A percentile compares a stretch with the other conserved stretches of the same genome.
Conservation (phyloP, 2,113 vertebrate species). For the Abramis brama region DNA sequence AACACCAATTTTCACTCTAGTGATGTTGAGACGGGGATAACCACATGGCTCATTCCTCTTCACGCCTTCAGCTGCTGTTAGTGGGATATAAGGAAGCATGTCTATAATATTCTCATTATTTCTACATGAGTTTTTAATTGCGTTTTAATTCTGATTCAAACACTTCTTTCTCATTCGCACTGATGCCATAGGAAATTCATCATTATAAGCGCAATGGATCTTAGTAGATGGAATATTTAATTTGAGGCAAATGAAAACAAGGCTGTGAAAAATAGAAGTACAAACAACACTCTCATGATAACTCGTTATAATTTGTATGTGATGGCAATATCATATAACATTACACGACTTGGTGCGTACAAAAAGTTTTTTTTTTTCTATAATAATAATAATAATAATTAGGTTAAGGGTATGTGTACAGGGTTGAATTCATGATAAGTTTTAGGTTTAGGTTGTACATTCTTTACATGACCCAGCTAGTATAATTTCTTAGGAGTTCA, state of each 20-base stretch:
- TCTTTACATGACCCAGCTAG: too few species aligned
- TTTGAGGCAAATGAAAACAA: not conserved
- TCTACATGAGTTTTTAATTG: not conserved
- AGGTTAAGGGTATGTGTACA: not conserved
- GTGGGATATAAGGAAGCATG: not conserved
- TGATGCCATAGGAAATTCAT: not conserved
- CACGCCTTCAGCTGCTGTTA: slow-evolving; percentile 10
- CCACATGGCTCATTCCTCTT: slow-evolving; percentile 1
- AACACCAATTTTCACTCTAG: slow-evolving; percentile 41
- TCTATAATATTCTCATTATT: slow-evolving; percentile 1
- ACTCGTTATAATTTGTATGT: not conserved
- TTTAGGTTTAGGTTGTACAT: not conserved
- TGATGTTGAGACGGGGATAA: slow-evolving; percentile 23
- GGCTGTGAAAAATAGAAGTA: not conserved
- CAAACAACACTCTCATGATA: not conserved
- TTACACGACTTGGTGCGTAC: not conserved
- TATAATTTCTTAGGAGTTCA: too few species aligned
- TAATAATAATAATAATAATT: not conserved
- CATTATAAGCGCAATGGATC: not conserved
- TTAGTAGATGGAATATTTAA: not conserved
- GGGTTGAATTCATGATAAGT: not conserved
- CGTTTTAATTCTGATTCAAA: slow-evolving; percentile 13
- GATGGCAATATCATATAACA: not conserved
- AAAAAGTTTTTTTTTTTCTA: not conserved
- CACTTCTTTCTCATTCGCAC: not conserved